These are phyloP conservation scores for Triplophysa siluroides DNA, from an alignment of 2,113 vertebrate genomes.

Conservation along the genomic window DNA sequence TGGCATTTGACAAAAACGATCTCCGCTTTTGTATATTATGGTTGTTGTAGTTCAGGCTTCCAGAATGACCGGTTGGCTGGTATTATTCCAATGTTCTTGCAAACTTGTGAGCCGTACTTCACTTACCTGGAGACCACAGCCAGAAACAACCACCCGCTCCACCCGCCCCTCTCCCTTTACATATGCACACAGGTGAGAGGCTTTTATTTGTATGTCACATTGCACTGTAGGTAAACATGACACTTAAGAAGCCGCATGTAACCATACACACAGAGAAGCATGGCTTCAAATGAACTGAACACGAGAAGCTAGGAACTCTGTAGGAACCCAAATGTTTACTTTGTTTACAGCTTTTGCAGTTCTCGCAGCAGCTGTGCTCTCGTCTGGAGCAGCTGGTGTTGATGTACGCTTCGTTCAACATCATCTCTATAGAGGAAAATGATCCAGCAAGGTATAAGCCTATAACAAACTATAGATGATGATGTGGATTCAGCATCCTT, in stretches of 20 bases:
- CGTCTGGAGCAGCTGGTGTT: slow-evolving; percentile 80
- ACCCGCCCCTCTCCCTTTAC: slow-evolving; percentile 56
- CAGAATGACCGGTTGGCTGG: slow-evolving; percentile 67
- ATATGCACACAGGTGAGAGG: slow-evolving; percentile 67
- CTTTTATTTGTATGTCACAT: background rate
- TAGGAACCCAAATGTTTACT: background rate
- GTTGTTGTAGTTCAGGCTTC: slow-evolving; percentile 63
- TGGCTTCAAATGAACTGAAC: background rate
- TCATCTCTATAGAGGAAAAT: slow-evolving; percentile 75
- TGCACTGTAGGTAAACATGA: background rate
- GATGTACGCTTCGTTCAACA: slow-evolving; percentile 69
- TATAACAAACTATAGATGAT: background rate
- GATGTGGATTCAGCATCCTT: background rate
- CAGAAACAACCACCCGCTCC: slow-evolving; percentile 53
- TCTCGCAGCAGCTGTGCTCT: slow-evolving; percentile 82
- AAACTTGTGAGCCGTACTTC: slow-evolving; percentile 78
- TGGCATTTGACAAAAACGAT: background rate
- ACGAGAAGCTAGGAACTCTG: background rate
- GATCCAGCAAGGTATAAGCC: slow-evolving; percentile 73
- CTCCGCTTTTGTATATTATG: slow-evolving; percentile 13
- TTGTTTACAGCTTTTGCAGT: slow-evolving; percentile 71
- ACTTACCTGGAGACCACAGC: slow-evolving; percentile 77
- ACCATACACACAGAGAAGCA: background rate
- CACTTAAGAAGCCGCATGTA: background rate
- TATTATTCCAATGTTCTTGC: slow-evolving; percentile 72